Base-by-base conservation (phyloP, 2,797 vertebrate genomes). In the Anguilla obscura region DNA sequence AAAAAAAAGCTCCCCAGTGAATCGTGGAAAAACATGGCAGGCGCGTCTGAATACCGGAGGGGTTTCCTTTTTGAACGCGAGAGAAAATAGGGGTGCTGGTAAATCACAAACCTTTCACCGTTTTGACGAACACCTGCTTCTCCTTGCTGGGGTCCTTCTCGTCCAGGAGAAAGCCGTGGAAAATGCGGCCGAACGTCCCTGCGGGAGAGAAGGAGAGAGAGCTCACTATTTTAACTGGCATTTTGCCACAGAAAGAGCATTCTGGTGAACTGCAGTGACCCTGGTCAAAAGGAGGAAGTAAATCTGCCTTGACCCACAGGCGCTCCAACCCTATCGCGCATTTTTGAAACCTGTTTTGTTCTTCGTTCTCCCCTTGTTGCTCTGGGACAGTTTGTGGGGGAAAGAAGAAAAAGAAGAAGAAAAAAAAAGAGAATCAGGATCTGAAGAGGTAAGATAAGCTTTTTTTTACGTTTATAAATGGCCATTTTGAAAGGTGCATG, bases 151-250 rank as follows among this genome's bases (percentile, higher is more conserved):
- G 97, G 93, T 99, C 99, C 94, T 99, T 99, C 87, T 99, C 99
- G 86, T 99, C 99, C 93, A 99, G 93, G 91, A 99, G 94, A 90
- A 98, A 95, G 18, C 99, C 99, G 3, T 98, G 98, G 93, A 99
- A 99, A 94, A 99, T 99, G 88, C 98, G 97, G 6, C 99, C 99
- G 96, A 99, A 99, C 0, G 99, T 99, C 91, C 99, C 99, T 99
- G 92, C 56, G 91, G 90, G 48, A 90, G 24, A 7, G 63, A 85
- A 63, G 56, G 21, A 27, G 63, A 74, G 76, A 82, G 79, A 82
- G 18, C 79, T 79, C 36, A 12, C 18, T 79, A 76, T 6, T 18
- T 4, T 5, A 82, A n/a, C 45, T 18, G 36, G 8, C 14, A 82
- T 45, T 8, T 24, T 45, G 16, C 48, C 36, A 80, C 10, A 76